Percentiles rank a stretch among this genome's conserved stretches.
phyloP scores from a whole-genome alignment of 1,140 invertebrate species.

The Matsumurasca onukii region DNA sequence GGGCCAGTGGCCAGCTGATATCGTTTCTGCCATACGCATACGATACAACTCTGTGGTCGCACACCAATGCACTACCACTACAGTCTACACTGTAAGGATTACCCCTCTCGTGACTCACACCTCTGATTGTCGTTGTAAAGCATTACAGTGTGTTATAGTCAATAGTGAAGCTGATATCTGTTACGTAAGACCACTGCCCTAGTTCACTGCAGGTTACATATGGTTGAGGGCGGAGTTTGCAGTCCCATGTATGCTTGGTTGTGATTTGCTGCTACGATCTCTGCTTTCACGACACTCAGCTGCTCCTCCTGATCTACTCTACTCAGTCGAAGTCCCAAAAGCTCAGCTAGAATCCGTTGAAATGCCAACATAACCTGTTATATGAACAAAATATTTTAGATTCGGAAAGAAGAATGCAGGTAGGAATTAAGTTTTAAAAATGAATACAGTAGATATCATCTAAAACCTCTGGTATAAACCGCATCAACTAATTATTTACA shows the following conservation, averaged over 20 bases:
- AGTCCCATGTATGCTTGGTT: constrained; percentile 23
- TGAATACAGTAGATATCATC: neutral
- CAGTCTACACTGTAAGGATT: too few species aligned
- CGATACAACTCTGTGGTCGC: too few species aligned
- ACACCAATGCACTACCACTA: too few species aligned
- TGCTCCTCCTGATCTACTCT: constrained; percentile 66
- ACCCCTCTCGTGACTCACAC: too few species aligned
- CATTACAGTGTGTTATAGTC: too few species aligned
- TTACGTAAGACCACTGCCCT: too few species aligned
- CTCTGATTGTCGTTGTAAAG: too few species aligned
- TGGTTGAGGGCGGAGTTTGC: constrained; percentile 27
- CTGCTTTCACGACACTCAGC: constrained; percentile 64
- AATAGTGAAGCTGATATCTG: too few species aligned
- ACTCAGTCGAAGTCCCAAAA: constrained; percentile 62
- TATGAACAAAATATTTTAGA: constrained; percentile 1
- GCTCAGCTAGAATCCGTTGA: constrained; percentile 64
- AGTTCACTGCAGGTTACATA: constrained; percentile 31
- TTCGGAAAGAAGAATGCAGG: neutral
- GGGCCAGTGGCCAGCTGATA: too few species aligned
- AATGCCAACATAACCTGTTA: constrained; percentile 58
- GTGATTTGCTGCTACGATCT: constrained; percentile 49
- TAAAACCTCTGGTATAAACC: neutral
- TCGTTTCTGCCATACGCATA: too few species aligned
- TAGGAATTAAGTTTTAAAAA: constrained; percentile 1
- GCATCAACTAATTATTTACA: too few species aligned